Percentiles rank a stretch among this genome's conserved stretches.
Conservation (phyloP, 2,797 vertebrate genomes). For the Sebastes vulpes region DNA sequence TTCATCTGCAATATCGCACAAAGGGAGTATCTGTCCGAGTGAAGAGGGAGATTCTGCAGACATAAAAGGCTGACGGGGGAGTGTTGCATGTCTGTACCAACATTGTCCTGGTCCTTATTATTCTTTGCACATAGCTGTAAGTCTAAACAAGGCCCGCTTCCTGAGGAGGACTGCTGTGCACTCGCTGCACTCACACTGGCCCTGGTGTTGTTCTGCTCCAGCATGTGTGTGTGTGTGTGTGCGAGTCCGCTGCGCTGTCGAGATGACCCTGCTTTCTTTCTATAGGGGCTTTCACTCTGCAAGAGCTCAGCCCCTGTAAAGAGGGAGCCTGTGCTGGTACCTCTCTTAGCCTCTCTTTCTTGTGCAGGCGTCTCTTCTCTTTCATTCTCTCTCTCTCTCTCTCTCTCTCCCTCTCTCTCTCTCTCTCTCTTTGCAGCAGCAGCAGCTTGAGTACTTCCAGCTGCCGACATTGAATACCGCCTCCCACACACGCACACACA, state of each 20-base stretch:
- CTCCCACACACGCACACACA: constrained; percentile 75
- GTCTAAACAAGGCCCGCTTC: constrained; percentile 86
- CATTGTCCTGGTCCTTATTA: constrained; percentile 82
- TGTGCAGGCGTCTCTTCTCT: constrained; percentile 76
- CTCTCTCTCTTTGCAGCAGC: constrained; percentile 26
- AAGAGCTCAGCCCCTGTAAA: constrained; percentile 82
- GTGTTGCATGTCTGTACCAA: constrained; percentile 82
- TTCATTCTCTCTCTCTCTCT: constrained; percentile 56
- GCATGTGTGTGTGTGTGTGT: constrained; percentile 31
- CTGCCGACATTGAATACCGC: constrained; percentile 86
- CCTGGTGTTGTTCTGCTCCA: constrained; percentile 75
- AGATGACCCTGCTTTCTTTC: constrained; percentile 84
- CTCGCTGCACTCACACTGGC: constrained; percentile 80
- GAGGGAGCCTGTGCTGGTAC: constrained; percentile 75
- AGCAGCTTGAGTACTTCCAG: constrained; percentile 88
- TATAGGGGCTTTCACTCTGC: constrained; percentile 85
- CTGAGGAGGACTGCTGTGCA: constrained; percentile 80
- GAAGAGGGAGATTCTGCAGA: constrained; percentile 75
- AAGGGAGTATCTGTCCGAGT: constrained; percentile 73
- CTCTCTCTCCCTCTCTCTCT: background rate
- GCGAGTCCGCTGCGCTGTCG: constrained; percentile 61
- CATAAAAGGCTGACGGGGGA: constrained; percentile 78
- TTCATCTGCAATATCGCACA: constrained; percentile 81
- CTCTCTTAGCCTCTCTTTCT: constrained; percentile 79
- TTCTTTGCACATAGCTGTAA: constrained; percentile 84